These are phyloP conservation scores for Lutraria lutraria DNA, from an alignment of 2,888 invertebrate species.

Conservation along the genomic window DNA sequence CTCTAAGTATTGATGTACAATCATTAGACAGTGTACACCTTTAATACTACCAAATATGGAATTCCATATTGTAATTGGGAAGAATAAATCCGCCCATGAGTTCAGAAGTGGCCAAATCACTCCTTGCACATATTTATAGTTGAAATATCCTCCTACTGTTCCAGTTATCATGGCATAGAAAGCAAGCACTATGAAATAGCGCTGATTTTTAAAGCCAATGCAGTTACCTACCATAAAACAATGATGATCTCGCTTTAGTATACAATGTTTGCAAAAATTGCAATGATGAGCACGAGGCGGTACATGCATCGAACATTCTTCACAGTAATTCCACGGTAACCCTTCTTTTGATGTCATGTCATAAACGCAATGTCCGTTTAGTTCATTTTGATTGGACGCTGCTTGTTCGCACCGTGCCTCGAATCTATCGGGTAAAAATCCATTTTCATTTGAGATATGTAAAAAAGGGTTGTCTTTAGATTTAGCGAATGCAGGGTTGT, in stretches of 20 bases:
- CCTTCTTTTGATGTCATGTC: conserved; percentile 69
- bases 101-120: conserved; percentile 62
- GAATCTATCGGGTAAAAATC: conserved; percentile 68
- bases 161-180: conserved; percentile 74
- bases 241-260: conserved; percentile 84
- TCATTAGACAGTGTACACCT: conserved; percentile 65
- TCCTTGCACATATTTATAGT: conserved; percentile 68
- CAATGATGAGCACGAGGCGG: conserved; percentile 83
- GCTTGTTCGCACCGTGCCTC: conserved; percentile 55
- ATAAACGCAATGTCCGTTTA: conserved; percentile 62
- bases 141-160: conserved; percentile 69
- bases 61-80: conserved; percentile 70
- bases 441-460: conserved; percentile 45
- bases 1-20: conserved; percentile 70
- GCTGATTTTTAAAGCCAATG: conserved; percentile 81
- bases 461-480: conserved; percentile 65
- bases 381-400: conserved; percentile 29
- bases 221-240: conserved; percentile 82
- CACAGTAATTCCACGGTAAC: conserved; percentile 77
- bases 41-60: conserved; percentile 60
- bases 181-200: conserved; percentile 78
- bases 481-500: conserved; percentile 67
- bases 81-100: conserved; percentile 69
- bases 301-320: conserved; percentile 71
- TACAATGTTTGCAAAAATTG: conserved; percentile 78